Conservation (phyloP, 2,113 vertebrate species). For the Malurus melanocephalus region DNA sequence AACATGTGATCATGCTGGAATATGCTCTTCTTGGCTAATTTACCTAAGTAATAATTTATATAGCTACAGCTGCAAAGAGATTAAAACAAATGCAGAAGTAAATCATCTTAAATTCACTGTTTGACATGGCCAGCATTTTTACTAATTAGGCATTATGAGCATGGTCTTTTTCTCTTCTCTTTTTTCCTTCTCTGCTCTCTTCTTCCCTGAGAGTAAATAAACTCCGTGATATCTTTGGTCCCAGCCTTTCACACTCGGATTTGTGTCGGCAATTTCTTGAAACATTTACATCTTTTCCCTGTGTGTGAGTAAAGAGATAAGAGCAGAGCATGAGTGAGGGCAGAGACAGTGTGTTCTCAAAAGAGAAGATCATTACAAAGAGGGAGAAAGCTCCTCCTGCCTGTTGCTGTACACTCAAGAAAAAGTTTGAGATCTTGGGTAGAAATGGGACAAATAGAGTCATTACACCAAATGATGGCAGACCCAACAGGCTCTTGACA, state of each 20-base stretch:
- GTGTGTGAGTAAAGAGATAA: background rate
- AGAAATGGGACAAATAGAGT: constrained; percentile 8
- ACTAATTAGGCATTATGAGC: background rate
- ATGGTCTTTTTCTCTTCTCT: background rate
- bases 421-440: background rate
- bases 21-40: background rate
- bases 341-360: background rate
- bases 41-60: background rate
- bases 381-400: background rate
- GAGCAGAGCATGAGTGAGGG: background rate
- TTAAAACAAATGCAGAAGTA: background rate
- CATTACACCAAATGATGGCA: background rate
- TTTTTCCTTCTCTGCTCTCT: background rate
- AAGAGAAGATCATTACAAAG: background rate
- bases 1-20: background rate
- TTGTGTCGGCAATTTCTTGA: background rate
- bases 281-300: background rate
- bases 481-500: constrained; percentile 25
- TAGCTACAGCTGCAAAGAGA: background rate
- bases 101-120: background rate
- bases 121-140: background rate
- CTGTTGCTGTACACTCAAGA: background rate
- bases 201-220: background rate
- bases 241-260: background rate
- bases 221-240: background rate